A percentile compares a stretch with the other conserved stretches of the same genome.
These are phyloP conservation scores for Heliconius erato DNA, from an alignment of 2,888 invertebrate species.

Conservation along the genomic window DNA sequence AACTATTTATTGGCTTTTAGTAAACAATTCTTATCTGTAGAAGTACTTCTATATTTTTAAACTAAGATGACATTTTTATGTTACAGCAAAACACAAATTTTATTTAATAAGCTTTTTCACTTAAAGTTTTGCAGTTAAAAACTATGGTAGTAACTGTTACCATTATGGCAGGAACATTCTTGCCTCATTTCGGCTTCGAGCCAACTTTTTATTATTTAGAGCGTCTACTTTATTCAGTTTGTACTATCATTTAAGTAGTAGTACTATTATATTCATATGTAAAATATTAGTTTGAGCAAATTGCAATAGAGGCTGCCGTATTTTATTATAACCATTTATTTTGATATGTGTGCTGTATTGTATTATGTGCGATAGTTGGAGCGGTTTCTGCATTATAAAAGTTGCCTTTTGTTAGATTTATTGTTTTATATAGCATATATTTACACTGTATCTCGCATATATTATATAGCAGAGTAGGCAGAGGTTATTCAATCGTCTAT, in stretches of 20 bases:
- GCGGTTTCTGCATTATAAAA: not conserved
- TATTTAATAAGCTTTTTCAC: constrained; percentile 34
- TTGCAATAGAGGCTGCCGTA: constrained; percentile 44
- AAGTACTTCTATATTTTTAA: not conserved
- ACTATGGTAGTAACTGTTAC: constrained; percentile 50
- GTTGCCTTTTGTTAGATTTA: too few species aligned
- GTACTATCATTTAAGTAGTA: constrained; percentile 57
- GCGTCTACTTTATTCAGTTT: constrained; percentile 61
- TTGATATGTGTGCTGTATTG: constrained; percentile 21
- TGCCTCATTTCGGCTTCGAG: constrained; percentile 59
- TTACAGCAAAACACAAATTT: not conserved
- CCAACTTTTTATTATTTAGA: constrained; percentile 74
- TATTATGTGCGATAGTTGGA: constrained; percentile 1
- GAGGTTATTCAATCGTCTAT: too few species aligned
- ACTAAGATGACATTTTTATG: not conserved
- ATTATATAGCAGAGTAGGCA: too few species aligned
- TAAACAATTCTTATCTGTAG: not conserved
- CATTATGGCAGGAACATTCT: constrained; percentile 61
- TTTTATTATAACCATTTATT: constrained; percentile 31
- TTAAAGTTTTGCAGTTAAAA: constrained; percentile 39
- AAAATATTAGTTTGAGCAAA: constrained; percentile 55
- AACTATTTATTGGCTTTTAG: not conserved
- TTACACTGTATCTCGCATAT: not conserved
- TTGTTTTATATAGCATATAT: not conserved
- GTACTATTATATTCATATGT: constrained; percentile 58